Evolutionary conservation across 2,888 invertebrate species (phyloP), one percentile per base, ranked within the genome.

Genomic region (Aspidiotus rigidus): DNA sequence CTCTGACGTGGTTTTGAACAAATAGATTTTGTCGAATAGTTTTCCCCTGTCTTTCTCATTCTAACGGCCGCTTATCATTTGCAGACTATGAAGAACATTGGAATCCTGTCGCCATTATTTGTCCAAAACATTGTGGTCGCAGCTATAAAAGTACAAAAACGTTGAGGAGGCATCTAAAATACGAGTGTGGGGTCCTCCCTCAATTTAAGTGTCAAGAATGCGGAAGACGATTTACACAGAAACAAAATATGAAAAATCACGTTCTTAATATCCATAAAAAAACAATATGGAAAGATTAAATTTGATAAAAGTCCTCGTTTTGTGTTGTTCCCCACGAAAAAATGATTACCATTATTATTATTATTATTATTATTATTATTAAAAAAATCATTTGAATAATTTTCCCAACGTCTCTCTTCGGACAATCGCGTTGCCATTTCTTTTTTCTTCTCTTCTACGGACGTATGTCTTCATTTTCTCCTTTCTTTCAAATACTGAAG

Each of bases 151-250:
- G 61, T 39, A 67, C 67, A 56, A 60, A 62, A 16, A 70, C 63
- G 17, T 59, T 71, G 62, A 64, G 62, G 17, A 61, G 59, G 9
- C 72, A 72, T 44, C 69, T 71, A 41, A 72, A 71, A 42, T 69
- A 70, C 64, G 72, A 72, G 56, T 72, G 72, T 42, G 70, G 71
- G 11, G 69, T 69, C 16, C 56, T 53, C 9, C 64, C 60, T 8
- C 64, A 56, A 63, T 79, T 78, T 71, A 72, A 73, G 7, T 79
- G 79, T 63, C 72, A 74, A 11, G 72, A 75, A 39, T 78, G 78
- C 70, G 69, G 64, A 9, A 71, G 70, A 55, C 60, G 64, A 15
- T 72, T 72, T 56, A 63, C 72, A 16, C 72, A 71, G 62, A 72
- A 71, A 49, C 71, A 71, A 54, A 72, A 71, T 40, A 66, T 72